Conservation (phyloP, 2,113 vertebrate genomes). For the Albula glossodonta region DNA sequence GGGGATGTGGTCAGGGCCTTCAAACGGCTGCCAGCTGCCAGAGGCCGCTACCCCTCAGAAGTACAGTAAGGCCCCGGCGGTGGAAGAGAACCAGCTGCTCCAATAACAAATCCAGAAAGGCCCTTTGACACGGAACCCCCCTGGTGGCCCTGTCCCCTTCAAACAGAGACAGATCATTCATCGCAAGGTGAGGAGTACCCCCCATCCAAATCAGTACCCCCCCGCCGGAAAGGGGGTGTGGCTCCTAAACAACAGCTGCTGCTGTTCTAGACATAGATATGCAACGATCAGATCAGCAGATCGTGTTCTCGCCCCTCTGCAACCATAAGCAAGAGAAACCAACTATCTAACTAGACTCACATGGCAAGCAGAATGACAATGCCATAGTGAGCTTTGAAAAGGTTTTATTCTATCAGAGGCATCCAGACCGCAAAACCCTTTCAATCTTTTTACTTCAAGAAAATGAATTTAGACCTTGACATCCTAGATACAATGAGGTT, state of each 20-base stretch:
- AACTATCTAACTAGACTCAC: neutral
- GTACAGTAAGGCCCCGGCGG: constrained; percentile 59
- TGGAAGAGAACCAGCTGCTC: constrained; percentile 68
- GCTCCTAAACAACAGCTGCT: constrained; percentile 46
- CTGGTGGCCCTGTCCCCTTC: constrained; percentile 53
- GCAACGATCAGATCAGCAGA: neutral
- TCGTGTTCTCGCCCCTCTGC: neutral
- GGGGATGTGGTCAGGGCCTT: constrained; percentile 60
- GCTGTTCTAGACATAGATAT: constrained; percentile 23
- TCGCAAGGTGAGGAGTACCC: constrained; percentile 55
- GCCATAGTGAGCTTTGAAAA: too few relatives aligned
- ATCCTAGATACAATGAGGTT: neutral
- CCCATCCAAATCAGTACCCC: constrained; percentile 6
- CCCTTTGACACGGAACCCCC: constrained; percentile 54
- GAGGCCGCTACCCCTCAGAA: constrained; percentile 63
- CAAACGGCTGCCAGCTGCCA: constrained; percentile 77
- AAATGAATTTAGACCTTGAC: neutral
- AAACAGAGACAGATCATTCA: constrained; percentile 61
- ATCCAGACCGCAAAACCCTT: too few relatives aligned
- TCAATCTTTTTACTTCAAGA: too few relatives aligned
- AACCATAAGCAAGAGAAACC: neutral
- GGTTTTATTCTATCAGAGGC: too few relatives aligned
- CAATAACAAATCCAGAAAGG: constrained; percentile 62
- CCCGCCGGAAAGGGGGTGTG: constrained; percentile 21
- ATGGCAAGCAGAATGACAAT: neutral